Evolutionary conservation across 2,888 invertebrate genomes (phyloP), one percentile per base, ranked within the genome.

Genomic region (Parelbella ahira): DNA sequence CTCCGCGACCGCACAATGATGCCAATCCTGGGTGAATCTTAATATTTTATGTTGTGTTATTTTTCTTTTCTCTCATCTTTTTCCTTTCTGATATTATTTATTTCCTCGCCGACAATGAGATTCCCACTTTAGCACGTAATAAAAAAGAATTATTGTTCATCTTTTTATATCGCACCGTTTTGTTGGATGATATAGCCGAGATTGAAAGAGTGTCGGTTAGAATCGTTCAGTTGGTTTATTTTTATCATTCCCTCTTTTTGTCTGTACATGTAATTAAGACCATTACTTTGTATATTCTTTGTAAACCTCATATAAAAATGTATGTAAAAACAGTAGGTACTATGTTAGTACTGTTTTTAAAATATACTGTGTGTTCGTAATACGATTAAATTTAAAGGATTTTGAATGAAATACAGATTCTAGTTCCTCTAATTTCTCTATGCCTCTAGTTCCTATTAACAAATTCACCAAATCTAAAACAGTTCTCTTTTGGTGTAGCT

Each of bases 61-160:
- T 84, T 80, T 77, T 76, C 76, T 77, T 80, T 80, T 80, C 76
- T 76, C 76, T 77, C 80, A 78, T 81, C 77, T 77, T 80, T 77
- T 83, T 84, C 78, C 79, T 79, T 81, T 72, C 74, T 74, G 71
- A 79, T 84, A 82, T 79, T 84, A 86, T 86, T 86, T 86, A 87
- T 84, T 76, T 82, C 79, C 74, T 72, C 65, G 76, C 77, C 80
- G 81, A 84, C 86, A 83, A 78, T 84, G 84, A 87, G 82, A 86
- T 87, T 84, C 86, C 82, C 83, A 84, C 86, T 87, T 84, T 82
- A 74, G 83, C 70, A 75, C 74, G 78, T 83, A 83, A 84, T 87
- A 86, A 86, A 87, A 86, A 77, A 81, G 84, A 86, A 84, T 87
- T 86, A 87, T 86, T 81, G 86, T 81, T 86, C 82, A 84, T 84